Conservation (phyloP, 2,888 invertebrate genomes). For the Catocala nupta region DNA sequence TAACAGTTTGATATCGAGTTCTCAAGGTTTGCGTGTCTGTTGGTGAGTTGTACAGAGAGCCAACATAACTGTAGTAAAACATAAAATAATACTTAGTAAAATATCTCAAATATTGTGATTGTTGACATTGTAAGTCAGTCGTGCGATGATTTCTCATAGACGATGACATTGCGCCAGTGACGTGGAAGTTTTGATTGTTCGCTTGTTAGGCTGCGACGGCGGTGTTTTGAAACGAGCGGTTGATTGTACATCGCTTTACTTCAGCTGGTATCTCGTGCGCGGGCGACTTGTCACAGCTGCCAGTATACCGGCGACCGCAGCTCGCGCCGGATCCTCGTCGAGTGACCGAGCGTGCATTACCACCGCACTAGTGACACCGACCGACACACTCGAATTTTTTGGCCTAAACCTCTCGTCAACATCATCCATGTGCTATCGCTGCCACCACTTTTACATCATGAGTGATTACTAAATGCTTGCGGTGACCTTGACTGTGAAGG, state of each 20-base stretch:
- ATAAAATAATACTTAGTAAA: not conserved
- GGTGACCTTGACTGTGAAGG: conserved; percentile 47
- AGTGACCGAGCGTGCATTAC: conserved; percentile 43
- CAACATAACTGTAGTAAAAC: not conserved
- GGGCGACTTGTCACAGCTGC: conserved; percentile 63
- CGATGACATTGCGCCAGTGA: conserved; percentile 60
- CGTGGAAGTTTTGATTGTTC: conserved; percentile 66
- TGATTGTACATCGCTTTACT: conserved; percentile 68
- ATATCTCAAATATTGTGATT: conserved; percentile 1
- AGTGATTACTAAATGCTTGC: conserved; percentile 41
- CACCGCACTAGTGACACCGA: conserved; percentile 20
- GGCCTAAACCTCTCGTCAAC: conserved; percentile 18
- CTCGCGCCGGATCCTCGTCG: conserved; percentile 68
- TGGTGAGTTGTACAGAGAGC: conserved; percentile 57
- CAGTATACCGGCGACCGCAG: conserved; percentile 78
- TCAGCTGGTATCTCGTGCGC: conserved; percentile 68
- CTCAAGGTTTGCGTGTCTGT: conserved; percentile 56
- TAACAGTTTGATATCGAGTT: conserved; percentile 41
- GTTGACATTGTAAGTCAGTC: conserved; percentile 30
- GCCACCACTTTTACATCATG: conserved; percentile 30
- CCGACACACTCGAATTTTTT: conserved; percentile 30
- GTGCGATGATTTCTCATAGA: conserved; percentile 50
- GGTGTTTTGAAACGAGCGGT: conserved; percentile 66
- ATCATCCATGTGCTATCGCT: conserved; percentile 40
- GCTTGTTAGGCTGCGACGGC: conserved; percentile 61